phyloP scores from a whole-genome alignment of 53 echinoderm and acorn worm species.

The Patiria pectinifera region DNA sequence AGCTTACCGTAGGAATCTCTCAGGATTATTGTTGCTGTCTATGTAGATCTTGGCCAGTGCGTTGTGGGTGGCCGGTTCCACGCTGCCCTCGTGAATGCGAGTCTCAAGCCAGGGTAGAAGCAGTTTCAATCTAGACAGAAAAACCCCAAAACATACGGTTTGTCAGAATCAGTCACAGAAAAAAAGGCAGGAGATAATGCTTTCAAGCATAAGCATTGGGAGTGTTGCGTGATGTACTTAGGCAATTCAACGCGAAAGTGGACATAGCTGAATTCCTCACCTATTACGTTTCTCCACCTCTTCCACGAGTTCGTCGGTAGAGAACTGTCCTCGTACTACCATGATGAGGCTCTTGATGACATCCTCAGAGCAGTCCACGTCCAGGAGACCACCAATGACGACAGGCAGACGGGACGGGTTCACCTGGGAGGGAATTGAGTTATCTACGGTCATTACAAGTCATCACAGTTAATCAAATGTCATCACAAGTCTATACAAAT shows the following conservation, averaged over 20 bases:
- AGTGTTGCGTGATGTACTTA: too few species aligned
- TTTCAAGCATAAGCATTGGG: too few species aligned
- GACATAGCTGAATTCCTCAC: slow-evolving; percentile 7
- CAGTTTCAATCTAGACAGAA: slow-evolving; percentile 82
- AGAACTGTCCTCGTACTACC: slow-evolving; percentile 99
- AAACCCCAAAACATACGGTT: background rate
- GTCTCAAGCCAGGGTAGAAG: slow-evolving; percentile 99
- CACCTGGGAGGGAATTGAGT: slow-evolving; percentile 60
- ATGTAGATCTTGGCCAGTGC: slow-evolving; percentile 99
- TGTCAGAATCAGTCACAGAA: background rate
- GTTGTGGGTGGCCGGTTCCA: slow-evolving; percentile 98
- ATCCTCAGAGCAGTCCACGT: slow-evolving; percentile 99
- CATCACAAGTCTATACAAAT: background rate
- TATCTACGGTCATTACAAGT: too few species aligned
- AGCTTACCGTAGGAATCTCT: slow-evolving; percentile 91
- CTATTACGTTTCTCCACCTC: slow-evolving; percentile 99
- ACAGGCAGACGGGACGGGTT: slow-evolving; percentile 99
- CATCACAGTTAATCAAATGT: background rate
- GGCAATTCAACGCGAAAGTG: too few species aligned
- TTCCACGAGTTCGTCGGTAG: slow-evolving; percentile 98
- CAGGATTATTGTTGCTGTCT: slow-evolving; percentile 99
- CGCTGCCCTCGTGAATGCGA: slow-evolving; percentile 95
- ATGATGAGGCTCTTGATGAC: slow-evolving; percentile 99
- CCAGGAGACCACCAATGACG: slow-evolving; percentile 94
- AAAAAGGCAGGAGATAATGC: background rate